Evolutionary conservation across 2,888 invertebrate genomes (phyloP).

Genomic region (Pachydiplax longipennis): DNA sequence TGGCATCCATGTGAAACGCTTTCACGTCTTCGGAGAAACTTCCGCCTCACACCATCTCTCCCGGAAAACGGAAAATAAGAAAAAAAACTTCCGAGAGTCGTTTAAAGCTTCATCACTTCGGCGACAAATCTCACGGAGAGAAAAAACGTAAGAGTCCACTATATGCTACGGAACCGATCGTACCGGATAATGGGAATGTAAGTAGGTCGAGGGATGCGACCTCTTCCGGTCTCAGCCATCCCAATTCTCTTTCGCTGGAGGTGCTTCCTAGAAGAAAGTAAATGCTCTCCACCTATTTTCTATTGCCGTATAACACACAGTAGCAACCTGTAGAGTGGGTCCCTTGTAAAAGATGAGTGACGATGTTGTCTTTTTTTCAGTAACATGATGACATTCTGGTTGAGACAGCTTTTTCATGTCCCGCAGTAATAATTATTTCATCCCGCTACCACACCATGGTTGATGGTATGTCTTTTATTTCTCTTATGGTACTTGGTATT

Average conservation of each 20-base stretch:
- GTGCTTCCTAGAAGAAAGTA: not conserved
- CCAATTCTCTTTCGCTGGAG: not conserved
- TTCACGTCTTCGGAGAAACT: not conserved
- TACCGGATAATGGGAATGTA: not conserved
- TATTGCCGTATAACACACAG: too few species aligned
- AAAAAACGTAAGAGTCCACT: not conserved
- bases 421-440: too few species aligned
- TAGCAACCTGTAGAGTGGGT: too few species aligned
- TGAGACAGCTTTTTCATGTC: too few species aligned
- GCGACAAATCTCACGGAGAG: not conserved
- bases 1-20: not conserved
- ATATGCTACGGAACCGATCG: not conserved
- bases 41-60: not conserved
- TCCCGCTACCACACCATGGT: too few species aligned
- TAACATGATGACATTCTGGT: too few species aligned
- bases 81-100: not conserved
- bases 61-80: not conserved
- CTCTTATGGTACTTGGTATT: too few species aligned
- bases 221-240: not conserved
- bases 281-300: too few species aligned
- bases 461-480: too few species aligned
- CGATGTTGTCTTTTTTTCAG: too few species aligned
- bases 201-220: not conserved
- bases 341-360: too few species aligned
- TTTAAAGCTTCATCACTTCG: not conserved